These are phyloP conservation scores for Corythornis vintsioides DNA, from an alignment of 2,113 vertebrate genomes.

Conservation along the genomic window DNA sequence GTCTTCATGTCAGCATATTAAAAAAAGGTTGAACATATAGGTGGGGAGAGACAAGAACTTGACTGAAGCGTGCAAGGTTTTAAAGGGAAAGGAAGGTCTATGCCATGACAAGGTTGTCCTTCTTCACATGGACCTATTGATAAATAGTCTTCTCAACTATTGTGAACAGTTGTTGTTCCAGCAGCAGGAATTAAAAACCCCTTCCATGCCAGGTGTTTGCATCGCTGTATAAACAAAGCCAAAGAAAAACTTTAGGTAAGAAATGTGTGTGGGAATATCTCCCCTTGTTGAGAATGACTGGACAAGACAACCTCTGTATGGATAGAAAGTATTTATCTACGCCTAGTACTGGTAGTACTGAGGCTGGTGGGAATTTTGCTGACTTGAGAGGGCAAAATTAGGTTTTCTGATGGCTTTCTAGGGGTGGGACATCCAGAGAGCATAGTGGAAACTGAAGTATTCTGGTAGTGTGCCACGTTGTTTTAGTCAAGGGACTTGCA, in stretches of 20 bases:
- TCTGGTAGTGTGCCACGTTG: neutral
- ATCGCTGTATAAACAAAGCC: neutral
- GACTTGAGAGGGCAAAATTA: neutral
- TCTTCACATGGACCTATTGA: neutral
- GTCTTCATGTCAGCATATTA: neutral
- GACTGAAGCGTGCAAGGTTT: neutral
- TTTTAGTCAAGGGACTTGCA: constrained; percentile 5
- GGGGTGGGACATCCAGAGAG: neutral
- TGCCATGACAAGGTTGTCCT: neutral
- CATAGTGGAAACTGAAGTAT: neutral
- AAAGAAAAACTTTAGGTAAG: neutral
- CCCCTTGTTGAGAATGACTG: neutral
- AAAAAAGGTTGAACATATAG: neutral
- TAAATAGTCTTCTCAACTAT: neutral
- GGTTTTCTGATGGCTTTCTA: neutral
- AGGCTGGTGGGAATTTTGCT: neutral
- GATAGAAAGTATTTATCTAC: neutral
- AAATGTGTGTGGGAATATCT: neutral
- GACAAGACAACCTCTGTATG: neutral
- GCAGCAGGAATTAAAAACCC: neutral
- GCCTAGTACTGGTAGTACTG: neutral
- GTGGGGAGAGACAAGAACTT: neutral
- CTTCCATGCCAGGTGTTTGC: neutral
- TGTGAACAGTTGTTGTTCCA: neutral
- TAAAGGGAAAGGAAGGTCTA: neutral